These are phyloP conservation scores for Stichodactyla mertensii DNA, from an alignment of 64 coral and sea anemone species.

Conservation along the genomic window DNA sequence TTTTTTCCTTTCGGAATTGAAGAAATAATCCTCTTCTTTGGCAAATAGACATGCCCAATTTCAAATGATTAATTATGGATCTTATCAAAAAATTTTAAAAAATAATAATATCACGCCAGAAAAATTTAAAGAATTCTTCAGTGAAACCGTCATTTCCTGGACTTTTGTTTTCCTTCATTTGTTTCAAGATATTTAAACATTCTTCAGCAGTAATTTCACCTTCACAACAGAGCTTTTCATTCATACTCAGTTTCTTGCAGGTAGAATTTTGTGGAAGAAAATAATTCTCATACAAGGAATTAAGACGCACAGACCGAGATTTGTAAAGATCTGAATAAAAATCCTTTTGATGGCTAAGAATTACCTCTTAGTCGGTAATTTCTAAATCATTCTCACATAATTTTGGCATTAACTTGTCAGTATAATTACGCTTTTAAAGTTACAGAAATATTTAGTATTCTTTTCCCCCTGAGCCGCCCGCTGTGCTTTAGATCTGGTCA, in stretches of 20 bases:
- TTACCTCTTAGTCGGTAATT: slow-evolving; percentile 7
- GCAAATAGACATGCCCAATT: not conserved
- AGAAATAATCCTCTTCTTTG: slow-evolving; percentile 14
- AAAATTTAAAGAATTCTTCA: slow-evolving; percentile 20
- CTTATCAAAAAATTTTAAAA: too few relatives aligned
- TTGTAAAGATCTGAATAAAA: slow-evolving; percentile 16
- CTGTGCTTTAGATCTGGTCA: not conserved
- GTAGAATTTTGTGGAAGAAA: slow-evolving; percentile 21
- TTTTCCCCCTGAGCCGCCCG: not conserved
- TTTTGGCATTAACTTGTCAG: too few relatives aligned
- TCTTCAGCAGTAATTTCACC: slow-evolving; percentile 30
- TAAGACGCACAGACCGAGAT: not conserved
- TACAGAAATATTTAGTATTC: slow-evolving; percentile 15
- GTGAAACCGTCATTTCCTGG: slow-evolving; percentile 15
- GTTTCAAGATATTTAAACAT: not conserved
- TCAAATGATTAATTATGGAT: too few relatives aligned
- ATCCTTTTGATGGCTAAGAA: not conserved
- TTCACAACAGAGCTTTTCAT: slow-evolving; percentile 3
- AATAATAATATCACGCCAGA: not conserved
- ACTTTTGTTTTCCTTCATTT: slow-evolving; percentile 7
- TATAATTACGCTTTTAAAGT: not conserved
- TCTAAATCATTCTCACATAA: too few relatives aligned
- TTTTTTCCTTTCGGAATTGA: slow-evolving; percentile 18
- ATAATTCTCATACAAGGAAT: not conserved
- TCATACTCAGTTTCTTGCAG: not conserved